Base-by-base conservation (phyloP, 1,140 invertebrate species). In the Lepidurus arcticus region DNA sequence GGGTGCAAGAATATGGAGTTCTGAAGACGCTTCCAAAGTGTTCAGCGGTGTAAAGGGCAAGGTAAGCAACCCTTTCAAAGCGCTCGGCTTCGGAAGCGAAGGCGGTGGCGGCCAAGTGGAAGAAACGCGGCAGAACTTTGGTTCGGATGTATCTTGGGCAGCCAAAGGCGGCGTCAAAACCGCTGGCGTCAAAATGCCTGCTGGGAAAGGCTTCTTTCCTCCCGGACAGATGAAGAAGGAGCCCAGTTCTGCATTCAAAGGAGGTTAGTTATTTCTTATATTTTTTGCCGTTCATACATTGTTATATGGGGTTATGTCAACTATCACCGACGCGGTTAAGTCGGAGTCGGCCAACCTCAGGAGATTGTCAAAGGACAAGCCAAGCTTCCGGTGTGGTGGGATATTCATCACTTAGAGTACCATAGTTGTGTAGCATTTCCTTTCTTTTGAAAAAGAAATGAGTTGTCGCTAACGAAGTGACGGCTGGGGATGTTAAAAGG, bases 111-210 rank as follows among this genome's bases (percentile, higher is more conserved):
- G 53, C 53, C 53, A 65, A 21, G 16, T 65, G n/a, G 53, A 65
- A 65, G 53, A 65, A 65, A 65, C 21, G 21, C 53, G 53, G 16
- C 53, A 65, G 13, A 65, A 65, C 53, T 65, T 65, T 65, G 53
- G 53, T 0, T 65, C 53, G 13, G 53, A 65, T 21, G 53, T 65
- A 65, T 65, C 53, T 21, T 65, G 53, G 53, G 53, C 53, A 65
- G 53, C 53, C 8, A 65, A 65, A 16, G 53, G 53, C 53, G 53
- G 53, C 21, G 53, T 65, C 13, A 65, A 65, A 16, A n/a, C n/a
- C 21, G 21, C 21, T 13, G 53, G 53, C 13, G 53, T 65, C 7
- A 65, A 65, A 65, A 21, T 21, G 13, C 53, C 53, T 16, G 53
- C 53, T 7, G 53, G 53, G 16, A 65, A 65, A 21, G 53, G 53